Evolutionary conservation across 2,888 invertebrate genomes (phyloP).

Genomic region (Pelosia muscerda): DNA sequence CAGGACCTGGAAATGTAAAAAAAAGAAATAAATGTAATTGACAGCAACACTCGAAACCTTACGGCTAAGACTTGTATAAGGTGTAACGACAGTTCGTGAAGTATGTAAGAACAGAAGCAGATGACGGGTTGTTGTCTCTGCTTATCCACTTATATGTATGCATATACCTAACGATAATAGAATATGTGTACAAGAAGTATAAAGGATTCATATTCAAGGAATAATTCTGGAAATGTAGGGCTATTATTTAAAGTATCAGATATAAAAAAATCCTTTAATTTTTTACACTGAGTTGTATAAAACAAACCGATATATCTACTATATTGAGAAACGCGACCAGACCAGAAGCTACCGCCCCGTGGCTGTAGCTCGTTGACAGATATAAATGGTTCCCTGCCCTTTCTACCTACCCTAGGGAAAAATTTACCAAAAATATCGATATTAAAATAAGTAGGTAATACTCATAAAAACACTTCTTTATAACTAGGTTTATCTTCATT

Average conservation of each 20-base stretch:
- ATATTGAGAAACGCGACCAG: no score
- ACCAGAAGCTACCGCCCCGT: no score
- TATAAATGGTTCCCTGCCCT: no score
- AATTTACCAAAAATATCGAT: neutral
- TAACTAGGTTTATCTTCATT: conserved; percentile 26
- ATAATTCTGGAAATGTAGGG: neutral
- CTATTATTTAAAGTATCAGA: neutral
- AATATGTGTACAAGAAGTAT: neutral
- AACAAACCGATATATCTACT: no score
- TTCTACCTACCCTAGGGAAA: neutral
- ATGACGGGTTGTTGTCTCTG: neutral
- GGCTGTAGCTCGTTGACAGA: no score
- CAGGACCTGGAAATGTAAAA: conserved; percentile 88
- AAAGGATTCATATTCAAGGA: neutral
- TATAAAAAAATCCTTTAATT: neutral
- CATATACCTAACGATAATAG: neutral
- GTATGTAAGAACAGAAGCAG: no score
- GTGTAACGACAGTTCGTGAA: no score
- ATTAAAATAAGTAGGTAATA: neutral
- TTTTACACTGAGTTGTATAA: no score
- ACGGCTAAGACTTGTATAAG: no score
- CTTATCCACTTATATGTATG: neutral
- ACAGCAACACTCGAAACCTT: neutral
- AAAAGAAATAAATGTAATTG: neutral
- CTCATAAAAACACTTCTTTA: neutral